A percentile compares a stretch with the other conserved stretches of the same genome.
These are phyloP conservation scores for Nezara viridula DNA, from an alignment of 2,888 invertebrate species.

Conservation along the genomic window DNA sequence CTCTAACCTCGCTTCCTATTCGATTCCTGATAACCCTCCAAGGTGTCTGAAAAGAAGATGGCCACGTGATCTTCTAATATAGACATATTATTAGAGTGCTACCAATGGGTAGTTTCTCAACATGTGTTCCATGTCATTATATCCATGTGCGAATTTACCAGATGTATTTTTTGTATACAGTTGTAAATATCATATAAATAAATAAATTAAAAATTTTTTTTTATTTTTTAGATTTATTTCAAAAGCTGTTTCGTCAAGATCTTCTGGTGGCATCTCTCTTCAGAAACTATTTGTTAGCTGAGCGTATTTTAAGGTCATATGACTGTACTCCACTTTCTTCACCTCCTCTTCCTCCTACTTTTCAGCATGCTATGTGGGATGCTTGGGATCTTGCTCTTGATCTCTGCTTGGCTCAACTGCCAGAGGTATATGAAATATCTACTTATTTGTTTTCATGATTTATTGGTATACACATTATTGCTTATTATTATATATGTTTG, in stretches of 20 bases:
- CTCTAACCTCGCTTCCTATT: too few species aligned
- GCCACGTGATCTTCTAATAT: too few species aligned
- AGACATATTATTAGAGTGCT: too few species aligned
- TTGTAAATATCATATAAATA: too few species aligned
- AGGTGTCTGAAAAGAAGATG: too few species aligned
- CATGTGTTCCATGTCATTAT: too few species aligned
- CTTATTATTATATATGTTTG: neutral
- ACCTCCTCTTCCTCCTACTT: constrained; percentile 92
- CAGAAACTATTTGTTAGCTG: constrained; percentile 96
- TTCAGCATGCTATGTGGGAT: constrained; percentile 84
- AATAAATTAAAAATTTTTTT: too few species aligned
- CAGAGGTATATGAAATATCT: constrained; percentile 68
- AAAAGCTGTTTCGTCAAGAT: constrained; percentile 97
- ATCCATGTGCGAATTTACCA: too few species aligned
- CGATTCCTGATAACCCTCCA: too few species aligned
- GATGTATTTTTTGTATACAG: too few species aligned
- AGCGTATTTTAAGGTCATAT: constrained; percentile 94
- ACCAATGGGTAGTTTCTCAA: too few species aligned
- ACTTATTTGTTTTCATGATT: neutral
- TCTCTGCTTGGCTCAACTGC: constrained; percentile 91
- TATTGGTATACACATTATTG: neutral
- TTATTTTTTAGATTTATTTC: constrained; percentile 82
- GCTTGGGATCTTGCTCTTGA: constrained; percentile 99
- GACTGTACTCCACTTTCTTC: constrained; percentile 97
- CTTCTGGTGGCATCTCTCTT: constrained; percentile 97